A percentile compares a stretch with the other conserved stretches of the same genome.
Conservation (phyloP, 2,797 vertebrate species). For the Poeciliopsis turneri region DNA sequence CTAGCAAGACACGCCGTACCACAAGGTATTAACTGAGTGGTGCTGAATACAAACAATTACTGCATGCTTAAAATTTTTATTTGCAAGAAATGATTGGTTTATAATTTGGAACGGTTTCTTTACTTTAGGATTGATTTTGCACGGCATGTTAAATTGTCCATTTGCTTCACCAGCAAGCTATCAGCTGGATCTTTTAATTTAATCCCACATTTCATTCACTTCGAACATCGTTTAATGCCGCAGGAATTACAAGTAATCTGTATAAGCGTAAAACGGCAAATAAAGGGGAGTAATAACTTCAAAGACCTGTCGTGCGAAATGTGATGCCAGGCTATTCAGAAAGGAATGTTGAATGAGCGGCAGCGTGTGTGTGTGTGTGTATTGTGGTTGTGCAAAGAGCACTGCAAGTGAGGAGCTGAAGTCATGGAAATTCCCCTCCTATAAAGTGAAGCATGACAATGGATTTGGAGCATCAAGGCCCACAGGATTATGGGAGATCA, state of each 20-base stretch:
- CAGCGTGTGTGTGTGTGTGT: conserved; percentile 29
- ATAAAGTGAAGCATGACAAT: conserved; percentile 82
- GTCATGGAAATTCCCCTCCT: conserved; percentile 80
- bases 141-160: not conserved
- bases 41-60: not conserved
- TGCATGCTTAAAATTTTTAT: not conserved
- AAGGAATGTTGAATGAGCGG: conserved; percentile 71
- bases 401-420: conserved; percentile 76
- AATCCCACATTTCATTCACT: conserved; percentile 35
- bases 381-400: conserved; percentile 72
- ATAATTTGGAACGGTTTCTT: not conserved
- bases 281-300: conserved; percentile 73
- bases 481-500: conserved; percentile 76
- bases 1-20: not conserved
- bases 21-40: not conserved
- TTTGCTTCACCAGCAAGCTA: not conserved
- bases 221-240: conserved; percentile 31
- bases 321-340: conserved; percentile 66
- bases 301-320: conserved; percentile 71
- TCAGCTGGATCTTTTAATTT: conserved; percentile 14
- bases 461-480: conserved; percentile 82
- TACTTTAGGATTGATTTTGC: not conserved
- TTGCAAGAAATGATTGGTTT: not conserved
- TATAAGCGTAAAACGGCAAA: conserved; percentile 63
- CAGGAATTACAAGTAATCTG: conserved; percentile 59